Evolutionary conservation across 1,140 invertebrate species (phyloP).

Genomic region (Periplaneta americana): DNA sequence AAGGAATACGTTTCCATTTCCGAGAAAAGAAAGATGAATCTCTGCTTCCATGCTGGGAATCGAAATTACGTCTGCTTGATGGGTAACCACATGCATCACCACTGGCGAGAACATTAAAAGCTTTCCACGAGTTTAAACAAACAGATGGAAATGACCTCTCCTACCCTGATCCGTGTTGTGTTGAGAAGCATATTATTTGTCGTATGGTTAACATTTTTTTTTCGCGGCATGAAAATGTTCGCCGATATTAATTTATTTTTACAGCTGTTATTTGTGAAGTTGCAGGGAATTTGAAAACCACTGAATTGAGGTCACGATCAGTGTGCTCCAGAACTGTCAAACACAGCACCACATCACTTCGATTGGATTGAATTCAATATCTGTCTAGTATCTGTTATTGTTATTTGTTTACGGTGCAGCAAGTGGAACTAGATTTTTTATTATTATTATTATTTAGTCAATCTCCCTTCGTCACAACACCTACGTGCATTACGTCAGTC

Average conservation of each 20-base stretch:
- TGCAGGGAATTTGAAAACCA: background rate
- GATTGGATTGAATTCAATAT: background rate
- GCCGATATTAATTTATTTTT: too few species aligned
- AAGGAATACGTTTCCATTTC: too few species aligned
- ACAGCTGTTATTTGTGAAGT: too few species aligned
- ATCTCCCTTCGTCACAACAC: background rate
- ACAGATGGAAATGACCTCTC: too few species aligned
- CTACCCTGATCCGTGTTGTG: too few species aligned
- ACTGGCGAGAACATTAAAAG: background rate
- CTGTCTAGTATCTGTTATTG: background rate
- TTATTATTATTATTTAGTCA: background rate
- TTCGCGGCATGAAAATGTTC: background rate
- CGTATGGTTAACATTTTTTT: background rate
- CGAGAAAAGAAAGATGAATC: too few species aligned
- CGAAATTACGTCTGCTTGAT: too few species aligned
- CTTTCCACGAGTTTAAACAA: background rate
- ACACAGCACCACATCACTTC: background rate
- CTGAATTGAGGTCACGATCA: background rate
- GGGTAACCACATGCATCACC: too few species aligned
- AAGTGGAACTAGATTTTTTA: background rate
- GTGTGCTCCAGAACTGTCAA: background rate
- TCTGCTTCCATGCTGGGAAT: too few species aligned
- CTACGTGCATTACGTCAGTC: background rate
- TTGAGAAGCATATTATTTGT: background rate
- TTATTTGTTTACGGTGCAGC: background rate